Evolutionary conservation across 2,888 invertebrate genomes (phyloP), one percentile per base, ranked within the genome.

Genomic region (Aspidiotus rigidus): DNA sequence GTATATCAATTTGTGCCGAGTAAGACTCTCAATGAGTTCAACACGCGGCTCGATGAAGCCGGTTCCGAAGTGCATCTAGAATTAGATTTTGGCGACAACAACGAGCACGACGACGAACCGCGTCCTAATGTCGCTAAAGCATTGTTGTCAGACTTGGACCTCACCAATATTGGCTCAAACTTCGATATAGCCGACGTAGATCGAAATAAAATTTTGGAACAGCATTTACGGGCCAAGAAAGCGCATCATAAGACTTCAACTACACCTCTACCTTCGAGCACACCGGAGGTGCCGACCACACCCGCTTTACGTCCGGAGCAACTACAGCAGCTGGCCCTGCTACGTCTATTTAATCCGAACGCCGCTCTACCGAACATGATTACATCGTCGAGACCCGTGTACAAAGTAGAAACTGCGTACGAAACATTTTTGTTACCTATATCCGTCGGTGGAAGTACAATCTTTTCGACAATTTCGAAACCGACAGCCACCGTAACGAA

Each of bases 51-150:
- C 59, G 92, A 93, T 75, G 93, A 92, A 78, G 92, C 93, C 13
- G 93, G 93, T 6, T 90, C 91, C 2, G 91, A 92, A 78, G 78
- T 93, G 17, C 89, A 91, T 77, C 79, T 92, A 57, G 93, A 93
- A 76, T 81, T 92, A 62, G 92, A 93, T 75, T 90, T 91, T 73
- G 90, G 89, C 0, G 91, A 91, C 74, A 86, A 88, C 71, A 87
- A 87, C 74, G 83, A 84, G 39, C 77, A 78, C 61, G 80, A 81
- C 41, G 81, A 81, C 39, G 75, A 74, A 28, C 74, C 72, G 17
- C 73, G 74, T 54, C 75, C 75, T 7, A 72, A 73, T 55, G 73
- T 75, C 3, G 78, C 81, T 55, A 78, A 81, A 15, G 81, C 83
- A 0, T 83, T 86, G 73, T 86, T 86, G 0, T 79, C 83, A 0